Evolutionary conservation across 37 sponge, comb jelly and placozoan genomes (phyloP), one percentile per base, ranked within the genome.

Genomic region (Chondrilla cf. caribensis): DNA sequence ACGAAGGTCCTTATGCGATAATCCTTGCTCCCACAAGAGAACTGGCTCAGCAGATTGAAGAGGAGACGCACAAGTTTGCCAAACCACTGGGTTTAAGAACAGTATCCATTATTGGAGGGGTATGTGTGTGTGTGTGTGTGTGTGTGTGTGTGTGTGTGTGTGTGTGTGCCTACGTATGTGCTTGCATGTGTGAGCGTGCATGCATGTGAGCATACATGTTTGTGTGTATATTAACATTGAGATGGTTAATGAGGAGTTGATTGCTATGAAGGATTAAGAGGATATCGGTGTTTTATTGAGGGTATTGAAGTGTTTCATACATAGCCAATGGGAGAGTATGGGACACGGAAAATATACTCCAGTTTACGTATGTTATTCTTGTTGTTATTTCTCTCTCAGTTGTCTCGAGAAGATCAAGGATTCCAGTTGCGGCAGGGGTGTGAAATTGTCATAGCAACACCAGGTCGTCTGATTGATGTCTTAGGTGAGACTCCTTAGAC

Each of bases 381-480:
- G 51, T 47, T 47, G 6, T 11, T 47, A 47, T 14, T 11, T 14
- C 11, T 28, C 36, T 79, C 28, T 25, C 44, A 83, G 86, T 55
- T 93, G 39, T 95, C 95, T 6, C 81, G 96, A 5, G 99, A 98
- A 66, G 99, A 95, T 26, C 99, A 98, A 58, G 99, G 99, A 2
- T 98, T 98, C 60, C 88, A 90, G 51, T 87, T 98, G 18, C 71
- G 96, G 29, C 86, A 87, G 18, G 99, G 99, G 4, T 95, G 96
- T 88, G 99, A 98, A 91, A 95, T 98, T 64, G 99, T 98, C 37
- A 95, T 98, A 37, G 99, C 99, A 39, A 98, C 99, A 38, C 99
- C 99, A 33, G 99, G 99, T 33, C 84, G 99, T 78, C 90, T 98
- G 6, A 90, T 98, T 51, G 99, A 98, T 89, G 99, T 98, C 1